Conservation (phyloP, 2,113 vertebrate species). For the Brachyistius frenatus region DNA sequence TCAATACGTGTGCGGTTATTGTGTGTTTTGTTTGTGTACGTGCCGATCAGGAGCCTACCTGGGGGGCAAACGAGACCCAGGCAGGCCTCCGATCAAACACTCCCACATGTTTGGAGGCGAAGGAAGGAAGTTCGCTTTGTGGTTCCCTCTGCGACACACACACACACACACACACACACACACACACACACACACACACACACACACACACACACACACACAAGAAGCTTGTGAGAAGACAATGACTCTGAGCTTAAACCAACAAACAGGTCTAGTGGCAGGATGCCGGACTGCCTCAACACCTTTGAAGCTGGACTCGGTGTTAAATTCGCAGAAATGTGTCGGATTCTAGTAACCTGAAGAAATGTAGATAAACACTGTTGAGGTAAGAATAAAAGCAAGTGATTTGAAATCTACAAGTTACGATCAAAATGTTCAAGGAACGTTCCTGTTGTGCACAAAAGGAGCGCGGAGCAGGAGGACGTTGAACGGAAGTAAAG, state of each 20-base stretch:
- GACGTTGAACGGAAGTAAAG: no score
- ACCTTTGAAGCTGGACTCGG: not conserved
- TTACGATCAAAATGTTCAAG: no score
- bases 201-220: no score
- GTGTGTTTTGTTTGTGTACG: conserved; percentile 44
- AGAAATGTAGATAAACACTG: not conserved
- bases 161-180: no score
- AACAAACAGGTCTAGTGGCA: conserved; percentile 51
- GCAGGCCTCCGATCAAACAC: conserved; percentile 35
- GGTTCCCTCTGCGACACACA: not conserved
- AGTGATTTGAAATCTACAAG: no score
- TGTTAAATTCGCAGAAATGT: conserved; percentile 1
- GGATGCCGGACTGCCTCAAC: conserved; percentile 30
- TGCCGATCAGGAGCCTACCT: conserved; percentile 29
- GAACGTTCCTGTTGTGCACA: no score
- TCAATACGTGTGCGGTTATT: conserved; percentile 3
- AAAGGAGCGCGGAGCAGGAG: no score
- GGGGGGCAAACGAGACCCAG: conserved; percentile 40
- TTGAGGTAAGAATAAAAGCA: no score
- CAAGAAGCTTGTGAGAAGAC: conserved; percentile 7
- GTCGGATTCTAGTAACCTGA: not conserved
- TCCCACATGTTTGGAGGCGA: conserved; percentile 18
- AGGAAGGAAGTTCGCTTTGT: conserved; percentile 67
- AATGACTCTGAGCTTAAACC: conserved; percentile 45
- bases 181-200: no score